Percentiles rank a stretch among this genome's conserved stretches.
Evolutionary conservation across 2,113 vertebrate species (phyloP).

Genomic region (Rhinopomastus cyanomelas): DNA sequence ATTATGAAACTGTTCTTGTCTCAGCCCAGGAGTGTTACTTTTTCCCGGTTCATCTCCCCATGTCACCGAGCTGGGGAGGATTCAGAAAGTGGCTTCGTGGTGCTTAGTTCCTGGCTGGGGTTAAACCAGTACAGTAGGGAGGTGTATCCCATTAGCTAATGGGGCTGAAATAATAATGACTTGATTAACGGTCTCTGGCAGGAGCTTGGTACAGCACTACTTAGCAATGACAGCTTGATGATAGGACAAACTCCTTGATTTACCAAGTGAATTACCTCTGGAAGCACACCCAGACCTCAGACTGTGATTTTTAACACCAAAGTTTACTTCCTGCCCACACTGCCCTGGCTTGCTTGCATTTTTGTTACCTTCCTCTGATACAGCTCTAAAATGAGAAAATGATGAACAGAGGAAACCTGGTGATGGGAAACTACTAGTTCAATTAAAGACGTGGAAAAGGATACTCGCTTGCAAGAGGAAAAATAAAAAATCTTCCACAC

Average conservation of each 20-base stretch:
- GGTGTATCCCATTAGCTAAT: constrained; percentile 36
- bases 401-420: neutral
- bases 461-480: neutral
- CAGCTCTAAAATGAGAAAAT: constrained; percentile 5
- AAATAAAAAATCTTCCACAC: neutral
- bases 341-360: neutral
- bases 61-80: neutral
- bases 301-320: constrained; percentile 43
- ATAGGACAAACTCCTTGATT: constrained; percentile 50
- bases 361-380: constrained; percentile 41
- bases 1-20: neutral
- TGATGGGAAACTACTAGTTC: constrained; percentile 26
- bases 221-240: constrained; percentile 60
- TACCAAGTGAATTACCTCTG: constrained; percentile 48
- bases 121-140: neutral
- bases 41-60: neutral
- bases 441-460: constrained; percentile 10
- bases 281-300: constrained; percentile 41
- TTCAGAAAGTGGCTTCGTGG: neutral
- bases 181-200: constrained; percentile 57
- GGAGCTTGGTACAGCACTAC: constrained; percentile 17
- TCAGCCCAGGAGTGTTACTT: too few relatives aligned
- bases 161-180: constrained; percentile 60
- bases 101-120: neutral
- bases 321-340: constrained; percentile 32